A percentile compares a stretch with the other conserved stretches of the same genome.
Conservation (phyloP, 2,888 invertebrate genomes). For the Myopa tessellatipennis region DNA sequence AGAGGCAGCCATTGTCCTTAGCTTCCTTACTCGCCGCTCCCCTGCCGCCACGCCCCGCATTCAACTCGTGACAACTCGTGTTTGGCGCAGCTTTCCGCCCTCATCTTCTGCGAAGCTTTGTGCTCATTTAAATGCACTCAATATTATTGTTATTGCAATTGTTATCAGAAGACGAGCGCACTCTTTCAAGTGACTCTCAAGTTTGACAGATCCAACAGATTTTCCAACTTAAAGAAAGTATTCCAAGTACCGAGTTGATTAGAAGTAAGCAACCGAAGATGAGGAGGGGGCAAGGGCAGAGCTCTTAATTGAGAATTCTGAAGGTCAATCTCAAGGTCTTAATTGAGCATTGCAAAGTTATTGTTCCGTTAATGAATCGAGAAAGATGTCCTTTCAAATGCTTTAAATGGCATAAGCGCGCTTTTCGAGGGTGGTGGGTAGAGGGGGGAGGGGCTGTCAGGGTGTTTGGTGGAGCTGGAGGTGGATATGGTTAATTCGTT, state of each 20-base stretch:
- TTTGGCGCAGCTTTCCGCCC: not conserved
- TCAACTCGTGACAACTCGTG: no score
- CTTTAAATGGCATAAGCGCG: not conserved
- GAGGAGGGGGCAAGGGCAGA: not conserved
- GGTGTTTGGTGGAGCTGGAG: slow-evolving; percentile 7
- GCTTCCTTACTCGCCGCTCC: no score
- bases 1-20: not conserved
- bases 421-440: slow-evolving; percentile 16
- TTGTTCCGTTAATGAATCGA: slow-evolving; percentile 34
- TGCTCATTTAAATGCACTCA: slow-evolving; percentile 21
- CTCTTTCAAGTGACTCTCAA: not conserved
- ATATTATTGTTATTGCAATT: slow-evolving; percentile 3
- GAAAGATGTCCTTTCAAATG: slow-evolving; percentile 1
- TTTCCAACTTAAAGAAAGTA: not conserved
- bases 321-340: not conserved
- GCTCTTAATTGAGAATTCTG: not conserved
- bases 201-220: not conserved
- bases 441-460: not conserved
- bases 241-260: not conserved
- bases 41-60: no score
- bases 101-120: not conserved
- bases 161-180: not conserved
- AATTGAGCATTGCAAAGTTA: not conserved
- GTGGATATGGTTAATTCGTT: no score
- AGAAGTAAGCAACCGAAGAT: not conserved